Conservation (phyloP, 2,797 vertebrate genomes). For the Rachycentron canadum region DNA sequence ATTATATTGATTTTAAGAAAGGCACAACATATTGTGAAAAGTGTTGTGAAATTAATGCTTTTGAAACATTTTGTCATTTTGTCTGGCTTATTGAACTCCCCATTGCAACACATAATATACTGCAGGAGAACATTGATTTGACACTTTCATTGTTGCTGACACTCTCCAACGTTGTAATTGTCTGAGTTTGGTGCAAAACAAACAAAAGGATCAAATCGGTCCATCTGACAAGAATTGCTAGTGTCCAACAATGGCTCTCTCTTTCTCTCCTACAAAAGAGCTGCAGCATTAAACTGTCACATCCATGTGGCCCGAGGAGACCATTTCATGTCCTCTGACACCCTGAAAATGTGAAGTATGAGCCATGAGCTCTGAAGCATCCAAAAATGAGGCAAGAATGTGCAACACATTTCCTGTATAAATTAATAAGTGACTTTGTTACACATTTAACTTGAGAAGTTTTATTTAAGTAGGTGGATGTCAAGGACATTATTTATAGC, state of each 20-base stretch:
- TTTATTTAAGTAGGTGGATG: constrained; percentile 5
- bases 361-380: constrained; percentile 25
- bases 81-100: constrained; percentile 55
- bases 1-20: constrained; percentile 62
- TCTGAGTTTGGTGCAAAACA: constrained; percentile 67
- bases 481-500: constrained; percentile 27
- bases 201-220: constrained; percentile 69
- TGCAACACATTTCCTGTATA: constrained; percentile 35
- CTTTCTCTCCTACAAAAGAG: constrained; percentile 47
- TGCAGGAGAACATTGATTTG: constrained; percentile 56
- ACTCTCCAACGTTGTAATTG: constrained; percentile 58
- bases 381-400: constrained; percentile 54
- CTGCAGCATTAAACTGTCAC: constrained; percentile 61
- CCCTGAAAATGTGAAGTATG: constrained; percentile 34
- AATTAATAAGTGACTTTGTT: constrained; percentile 39
- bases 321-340: constrained; percentile 52
- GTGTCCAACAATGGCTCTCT: constrained; percentile 53
- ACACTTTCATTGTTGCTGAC: constrained; percentile 63
- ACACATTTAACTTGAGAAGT: constrained; percentile 29
- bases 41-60: constrained; percentile 51
- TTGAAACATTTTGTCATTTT: constrained; percentile 60
- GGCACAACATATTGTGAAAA: constrained; percentile 38
- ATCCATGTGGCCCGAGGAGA: constrained; percentile 44
- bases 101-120: constrained; percentile 58
- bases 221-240: constrained; percentile 60